Evolutionary conservation across 2,888 invertebrate species (phyloP).

Genomic region (Euzophera pinguis): DNA sequence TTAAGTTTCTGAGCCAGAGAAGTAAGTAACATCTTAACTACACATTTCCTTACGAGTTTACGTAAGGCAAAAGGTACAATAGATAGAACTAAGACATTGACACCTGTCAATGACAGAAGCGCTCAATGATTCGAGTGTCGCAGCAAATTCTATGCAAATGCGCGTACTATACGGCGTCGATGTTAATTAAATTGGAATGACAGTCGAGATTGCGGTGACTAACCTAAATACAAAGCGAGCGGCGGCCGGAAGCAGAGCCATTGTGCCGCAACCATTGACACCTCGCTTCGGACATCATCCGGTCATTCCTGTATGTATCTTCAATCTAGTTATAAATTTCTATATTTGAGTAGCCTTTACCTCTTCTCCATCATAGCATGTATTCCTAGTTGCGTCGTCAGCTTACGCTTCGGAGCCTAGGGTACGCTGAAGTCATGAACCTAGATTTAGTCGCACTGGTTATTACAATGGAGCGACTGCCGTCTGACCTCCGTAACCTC

Average conservation of each 20-base stretch:
- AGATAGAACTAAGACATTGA: neutral
- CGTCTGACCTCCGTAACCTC: too few relatives aligned
- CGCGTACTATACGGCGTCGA: slow-evolving; percentile 48
- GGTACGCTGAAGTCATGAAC: too few relatives aligned
- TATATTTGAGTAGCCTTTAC: too few relatives aligned
- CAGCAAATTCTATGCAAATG: slow-evolving; percentile 49
- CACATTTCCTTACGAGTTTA: too few relatives aligned
- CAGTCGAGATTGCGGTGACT: slow-evolving; percentile 74
- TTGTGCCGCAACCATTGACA: slow-evolving; percentile 78
- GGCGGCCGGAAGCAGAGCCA: slow-evolving; percentile 67
- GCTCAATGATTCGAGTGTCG: slow-evolving; percentile 18
- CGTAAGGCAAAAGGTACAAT: too few relatives aligned
- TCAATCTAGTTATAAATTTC: neutral
- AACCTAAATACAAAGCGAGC: slow-evolving; percentile 76
- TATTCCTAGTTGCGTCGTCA: too few relatives aligned
- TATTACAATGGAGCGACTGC: too few relatives aligned
- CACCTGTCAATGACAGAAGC: neutral
- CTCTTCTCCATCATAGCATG: too few relatives aligned
- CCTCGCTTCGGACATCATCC: slow-evolving; percentile 68
- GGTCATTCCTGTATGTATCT: slow-evolving; percentile 53
- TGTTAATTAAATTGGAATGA: slow-evolving; percentile 72
- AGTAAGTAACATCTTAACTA: too few relatives aligned
- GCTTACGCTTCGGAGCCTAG: too few relatives aligned
- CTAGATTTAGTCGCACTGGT: too few relatives aligned
- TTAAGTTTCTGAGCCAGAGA: too few relatives aligned